Base-by-base conservation (phyloP, 1,140 invertebrate genomes). In the Augochlora pura region DNA sequence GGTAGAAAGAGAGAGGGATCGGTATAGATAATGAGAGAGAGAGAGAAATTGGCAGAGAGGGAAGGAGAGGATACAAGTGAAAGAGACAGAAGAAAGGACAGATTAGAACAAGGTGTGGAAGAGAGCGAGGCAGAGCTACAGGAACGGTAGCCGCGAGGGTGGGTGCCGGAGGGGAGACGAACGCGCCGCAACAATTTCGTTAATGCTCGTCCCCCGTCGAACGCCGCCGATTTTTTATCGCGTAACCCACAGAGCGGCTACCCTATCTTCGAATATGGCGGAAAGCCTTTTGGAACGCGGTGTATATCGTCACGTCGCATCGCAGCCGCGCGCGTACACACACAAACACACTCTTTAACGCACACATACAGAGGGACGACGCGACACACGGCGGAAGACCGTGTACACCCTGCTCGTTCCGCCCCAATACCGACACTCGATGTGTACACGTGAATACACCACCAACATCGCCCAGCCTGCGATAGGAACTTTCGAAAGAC, bases 351-450 rank as follows among this genome's bases (percentile, higher is more conserved):
- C 62, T 16, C 12, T 14, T 23, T 16, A 32, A 21, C 23, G 16
- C 25, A 16, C 18, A 49, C 21, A 6, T 5, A 16, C 16, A 21
- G 21, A n/a, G 54, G 6, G 18, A 57, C n/a, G n/a, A n/a, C n/a
- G 9, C 7, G 9, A 52, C 49, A 52, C 16, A 52, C 49, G 49
- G 16, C 16, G 49, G 16, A 52, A 12, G 23, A 9, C 18, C 14
- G 8, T n/a, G 46, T 69, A 39, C 67, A 60, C 68, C 60, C 49
- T 62, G 60, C 46, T 80, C 80, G 85, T 86, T 87, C 77, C 86
- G 83, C 71, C 85, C 77, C 78, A 85, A 86, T 85, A 86, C 82
- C 84, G 76, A 70, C 65, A 54, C 59, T 71, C 80, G 77, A 80
- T 77, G 46, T 60, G 32, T 69, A 54, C 8, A 39, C 52, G 16